Evolutionary conservation across 1,140 invertebrate species (phyloP), one percentile per base, ranked within the genome.

Genomic region (Diprion similis): DNA sequence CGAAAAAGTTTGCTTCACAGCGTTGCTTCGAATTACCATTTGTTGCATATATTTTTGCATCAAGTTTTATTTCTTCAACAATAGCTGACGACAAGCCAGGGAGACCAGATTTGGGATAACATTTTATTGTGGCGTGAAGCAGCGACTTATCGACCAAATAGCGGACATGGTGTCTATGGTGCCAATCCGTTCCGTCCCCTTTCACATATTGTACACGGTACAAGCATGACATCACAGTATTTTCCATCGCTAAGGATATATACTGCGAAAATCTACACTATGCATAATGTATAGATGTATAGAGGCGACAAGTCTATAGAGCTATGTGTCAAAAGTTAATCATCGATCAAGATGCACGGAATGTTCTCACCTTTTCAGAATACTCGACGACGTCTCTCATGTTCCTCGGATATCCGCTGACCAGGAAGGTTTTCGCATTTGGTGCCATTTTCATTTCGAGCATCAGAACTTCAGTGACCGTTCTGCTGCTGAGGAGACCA

Each of bases 341-440:
- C 24, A 37, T 37, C 24, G 24, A 37, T 37, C 24, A 37, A 37
- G 24, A 37, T 37, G 24, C 24, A 3, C 24, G 24, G 24, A 37
- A 37, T 37, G 24, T 37, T 37, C 24, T 37, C 89, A 96, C 95
- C 91, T 96, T 97, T 83, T 96, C 94, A 0, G 94, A 94, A 84
- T 97, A 97, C 85, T 96, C 95, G 0, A 96, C 95, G 2, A 96
- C 94, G 82, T 97, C 95, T 67, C 95, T 89, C 95, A 96, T 96
- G 77, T 94, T 96, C 70, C 97, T 90, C 15, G 97, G 98, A 90
- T 98, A 99, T 65, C 98, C 98, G 74, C 97, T 98, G 24, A 99
- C 94, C 17, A 99, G 91, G 88, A 97, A 98, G 7, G 96, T 96
- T 87, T 95, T 96, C 66, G 96, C 95, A 72, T 92, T 93, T 69